Evolutionary conservation across 1,140 invertebrate species (phyloP).

Genomic region (Psilanteris sp.): DNA sequence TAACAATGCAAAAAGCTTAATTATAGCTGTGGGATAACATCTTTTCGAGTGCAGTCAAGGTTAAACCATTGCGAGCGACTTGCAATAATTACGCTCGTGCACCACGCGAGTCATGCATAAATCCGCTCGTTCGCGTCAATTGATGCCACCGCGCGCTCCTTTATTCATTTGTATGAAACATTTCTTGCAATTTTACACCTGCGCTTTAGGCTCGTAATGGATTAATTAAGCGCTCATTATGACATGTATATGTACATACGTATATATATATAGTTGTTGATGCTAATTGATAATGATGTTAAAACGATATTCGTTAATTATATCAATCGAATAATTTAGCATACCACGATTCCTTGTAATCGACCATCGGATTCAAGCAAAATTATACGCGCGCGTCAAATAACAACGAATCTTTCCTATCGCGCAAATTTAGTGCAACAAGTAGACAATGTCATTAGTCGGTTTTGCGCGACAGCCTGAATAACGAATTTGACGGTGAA

Average conservation of each 20-base stretch:
- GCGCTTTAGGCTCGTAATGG: constrained; percentile 1
- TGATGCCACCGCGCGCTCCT: constrained; percentile 19
- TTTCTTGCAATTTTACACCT: constrained; percentile 30
- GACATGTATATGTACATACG: constrained; percentile 3
- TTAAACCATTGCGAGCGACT: constrained; percentile 3
- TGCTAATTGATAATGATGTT: constrained; percentile 1
- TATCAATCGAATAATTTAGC: no score
- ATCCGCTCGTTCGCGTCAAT: constrained; percentile 26
- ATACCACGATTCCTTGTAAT: no score
- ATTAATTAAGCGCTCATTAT: constrained; percentile 31
- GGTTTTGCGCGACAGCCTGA: no score
- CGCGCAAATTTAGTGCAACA: no score
- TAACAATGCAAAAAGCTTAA: constrained; percentile 49
- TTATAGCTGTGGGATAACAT: constrained; percentile 30
- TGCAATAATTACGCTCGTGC: constrained; percentile 36
- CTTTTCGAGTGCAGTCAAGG: constrained; percentile 35
- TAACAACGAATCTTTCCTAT: no score
- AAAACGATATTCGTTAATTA: constrained; percentile 1
- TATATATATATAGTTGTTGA: background rate
- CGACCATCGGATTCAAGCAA: no score
- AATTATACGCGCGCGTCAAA: no score
- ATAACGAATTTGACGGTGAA: no score
- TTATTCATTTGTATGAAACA: constrained; percentile 15
- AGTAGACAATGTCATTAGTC: no score
- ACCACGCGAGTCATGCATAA: constrained; percentile 27